Evolutionary conservation across 2,888 invertebrate species (phyloP), one percentile per base, ranked within the genome.

Genomic region (Cheilosia vernalis): DNA sequence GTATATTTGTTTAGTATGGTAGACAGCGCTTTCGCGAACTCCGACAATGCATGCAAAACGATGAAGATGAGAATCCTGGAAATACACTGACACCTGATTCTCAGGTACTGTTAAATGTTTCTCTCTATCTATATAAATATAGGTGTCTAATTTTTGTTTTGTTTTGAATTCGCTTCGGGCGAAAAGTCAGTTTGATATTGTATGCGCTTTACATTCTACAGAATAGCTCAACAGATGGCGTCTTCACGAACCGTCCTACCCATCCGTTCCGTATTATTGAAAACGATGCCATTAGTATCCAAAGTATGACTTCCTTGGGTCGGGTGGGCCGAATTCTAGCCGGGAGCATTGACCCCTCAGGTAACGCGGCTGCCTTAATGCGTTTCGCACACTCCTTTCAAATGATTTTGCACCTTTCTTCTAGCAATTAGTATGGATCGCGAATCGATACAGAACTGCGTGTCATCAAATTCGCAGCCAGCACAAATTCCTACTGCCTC

Each of bases 221-320:
- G 92, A 93, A 93, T 51, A 92, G 93, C 87, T 96, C 96, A 9
- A 94, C 96, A 70, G 97, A 97, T 89, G 96, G 96, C 81, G 94
- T 96, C 15, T 96, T 94, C 91, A 94, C 95, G 9, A 93, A 94
- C 83, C 94, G 93, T 64, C 94, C 94, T 89, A 94, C 94, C 58
- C 97, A 96, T 92, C 97, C 97, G 21, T 97, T 97, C 91, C 94
- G 95, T 90, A 96, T 97, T 87, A 97, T 97, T 89, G 97, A 98
- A 88, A 96, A 96, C 89, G 97, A 97, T 92, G 95, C 97, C 17
- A 94, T 97, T 91, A 97, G 97, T 90, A 93, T 97, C 88, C 97
- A 97, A 91, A 97, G 97, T 90, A 96, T 97, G 94, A 96, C 97
- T 88, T 97, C 97, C 61, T 93, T 97, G 77, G 97, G 97, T 27